These are phyloP conservation scores for Aphidius ervi DNA, from an alignment of 1,140 invertebrate genomes.

Conservation along the genomic window DNA sequence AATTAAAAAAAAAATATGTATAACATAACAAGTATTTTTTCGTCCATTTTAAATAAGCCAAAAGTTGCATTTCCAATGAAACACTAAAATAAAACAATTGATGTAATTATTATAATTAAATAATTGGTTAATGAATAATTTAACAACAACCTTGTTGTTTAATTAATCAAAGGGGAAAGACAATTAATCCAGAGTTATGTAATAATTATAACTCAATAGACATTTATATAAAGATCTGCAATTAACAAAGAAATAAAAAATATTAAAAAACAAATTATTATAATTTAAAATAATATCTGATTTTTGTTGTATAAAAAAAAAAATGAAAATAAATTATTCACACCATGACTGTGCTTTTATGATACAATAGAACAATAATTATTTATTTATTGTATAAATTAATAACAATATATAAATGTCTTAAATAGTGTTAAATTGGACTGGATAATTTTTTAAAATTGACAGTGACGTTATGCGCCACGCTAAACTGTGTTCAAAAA, in stretches of 20 bases:
- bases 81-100: slow-evolving; percentile 28
- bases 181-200: slow-evolving; percentile 37
- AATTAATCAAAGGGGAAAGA: slow-evolving; percentile 30
- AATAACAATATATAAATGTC: slow-evolving; percentile 1
- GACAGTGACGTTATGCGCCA: slow-evolving; percentile 43
- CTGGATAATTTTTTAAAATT: slow-evolving; percentile 37
- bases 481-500: slow-evolving; percentile 53
- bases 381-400: background rate
- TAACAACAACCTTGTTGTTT: slow-evolving; percentile 10
- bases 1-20: slow-evolving; percentile 1
- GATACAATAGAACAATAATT: too few relatives aligned
- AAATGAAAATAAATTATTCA: slow-evolving; percentile 31
- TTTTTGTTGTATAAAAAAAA: background rate
- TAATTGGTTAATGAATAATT: slow-evolving; percentile 22
- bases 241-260: background rate
- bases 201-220: slow-evolving; percentile 33
- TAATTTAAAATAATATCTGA: background rate
- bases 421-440: background rate
- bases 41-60: too few relatives aligned
- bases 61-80: slow-evolving; percentile 49
- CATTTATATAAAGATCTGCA: slow-evolving; percentile 39
- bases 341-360: slow-evolving; percentile 9
- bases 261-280: background rate
- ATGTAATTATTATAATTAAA: slow-evolving; percentile 31
- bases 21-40: background rate